Evolutionary conservation across 1,140 invertebrate species (phyloP).

Genomic region (Zaprionus ghesquierei): DNA sequence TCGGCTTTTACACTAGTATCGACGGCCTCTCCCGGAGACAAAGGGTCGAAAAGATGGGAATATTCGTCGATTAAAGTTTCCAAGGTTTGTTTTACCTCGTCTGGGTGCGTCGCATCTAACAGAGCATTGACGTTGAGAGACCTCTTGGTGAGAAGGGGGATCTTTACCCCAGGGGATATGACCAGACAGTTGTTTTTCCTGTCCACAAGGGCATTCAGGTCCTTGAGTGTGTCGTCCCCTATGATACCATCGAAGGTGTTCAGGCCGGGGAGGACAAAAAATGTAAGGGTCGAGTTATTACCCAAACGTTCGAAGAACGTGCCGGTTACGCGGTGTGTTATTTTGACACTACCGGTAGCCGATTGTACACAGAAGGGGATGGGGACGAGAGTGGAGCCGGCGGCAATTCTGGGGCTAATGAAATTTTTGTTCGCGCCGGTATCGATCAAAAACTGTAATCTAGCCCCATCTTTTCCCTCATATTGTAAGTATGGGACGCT

Average conservation of each 20-base stretch:
- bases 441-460: conserved; percentile 10
- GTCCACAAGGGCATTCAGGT: neutral
- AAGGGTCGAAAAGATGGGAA: no score
- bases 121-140: neutral
- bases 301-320: neutral
- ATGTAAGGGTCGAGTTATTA: neutral
- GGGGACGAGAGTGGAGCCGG: neutral
- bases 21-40: no score
- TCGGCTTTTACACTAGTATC: no score
- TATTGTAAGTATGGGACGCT: no score
- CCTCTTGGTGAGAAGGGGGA: neutral
- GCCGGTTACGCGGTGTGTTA: neutral
- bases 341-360: neutral
- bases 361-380: conserved; percentile 2
- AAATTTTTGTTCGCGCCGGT: conserved; percentile 28
- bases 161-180: neutral
- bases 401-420: conserved; percentile 3
- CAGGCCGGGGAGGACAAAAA: conserved; percentile 12
- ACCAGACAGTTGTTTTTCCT: neutral
- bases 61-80: no score
- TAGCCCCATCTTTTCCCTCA: conserved; percentile 1
- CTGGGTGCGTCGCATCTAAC: neutral
- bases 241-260: conserved; percentile 17
- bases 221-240: conserved; percentile 4
- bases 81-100: no score